phyloP scores from a whole-genome alignment of 2,888 invertebrate species.

The Agrochola macilenta region DNA sequence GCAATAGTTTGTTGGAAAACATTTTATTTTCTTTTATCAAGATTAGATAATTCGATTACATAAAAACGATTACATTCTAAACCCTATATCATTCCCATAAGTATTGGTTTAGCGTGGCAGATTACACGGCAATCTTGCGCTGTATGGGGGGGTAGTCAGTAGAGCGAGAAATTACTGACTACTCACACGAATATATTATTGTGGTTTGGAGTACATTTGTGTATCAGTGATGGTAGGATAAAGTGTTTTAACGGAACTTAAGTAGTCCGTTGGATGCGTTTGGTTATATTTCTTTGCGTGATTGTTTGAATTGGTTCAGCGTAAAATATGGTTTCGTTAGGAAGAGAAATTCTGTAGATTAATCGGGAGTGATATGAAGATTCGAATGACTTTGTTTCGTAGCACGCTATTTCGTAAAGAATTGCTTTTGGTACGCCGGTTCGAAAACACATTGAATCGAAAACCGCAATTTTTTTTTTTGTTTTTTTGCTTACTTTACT shows the following conservation, averaged over 20 bases:
- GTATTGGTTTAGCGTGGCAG: constrained; percentile 35
- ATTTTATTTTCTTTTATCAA: constrained; percentile 63
- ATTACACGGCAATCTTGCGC: constrained; percentile 22
- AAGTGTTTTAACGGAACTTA: constrained; percentile 48
- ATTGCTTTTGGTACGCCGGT: too few species aligned
- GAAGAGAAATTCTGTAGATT: not conserved
- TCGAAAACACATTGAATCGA: too few species aligned
- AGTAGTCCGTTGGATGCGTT: constrained; percentile 3
- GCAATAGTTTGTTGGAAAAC: constrained; percentile 60
- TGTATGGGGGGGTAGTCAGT: constrained; percentile 61
- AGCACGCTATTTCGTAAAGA: too few species aligned
- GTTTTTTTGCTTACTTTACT: too few species aligned
- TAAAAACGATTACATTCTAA: constrained; percentile 16
- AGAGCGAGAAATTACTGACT: constrained; percentile 77
- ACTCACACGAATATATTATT: constrained; percentile 64
- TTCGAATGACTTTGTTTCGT: too few species aligned
- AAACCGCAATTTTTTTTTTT: too few species aligned
- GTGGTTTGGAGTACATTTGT: constrained; percentile 61
- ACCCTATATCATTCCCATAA: constrained; percentile 23
- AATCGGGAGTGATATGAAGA: too few species aligned
- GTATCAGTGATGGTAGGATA: constrained; percentile 43
- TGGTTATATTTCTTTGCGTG: constrained; percentile 14
- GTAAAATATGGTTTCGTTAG: not conserved
- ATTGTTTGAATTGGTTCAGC: not conserved
- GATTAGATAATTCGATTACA: constrained; percentile 68